These are phyloP conservation scores for Nothobranchius furzeri DNA, from an alignment of 2,113 vertebrate genomes.

Conservation along the genomic window DNA sequence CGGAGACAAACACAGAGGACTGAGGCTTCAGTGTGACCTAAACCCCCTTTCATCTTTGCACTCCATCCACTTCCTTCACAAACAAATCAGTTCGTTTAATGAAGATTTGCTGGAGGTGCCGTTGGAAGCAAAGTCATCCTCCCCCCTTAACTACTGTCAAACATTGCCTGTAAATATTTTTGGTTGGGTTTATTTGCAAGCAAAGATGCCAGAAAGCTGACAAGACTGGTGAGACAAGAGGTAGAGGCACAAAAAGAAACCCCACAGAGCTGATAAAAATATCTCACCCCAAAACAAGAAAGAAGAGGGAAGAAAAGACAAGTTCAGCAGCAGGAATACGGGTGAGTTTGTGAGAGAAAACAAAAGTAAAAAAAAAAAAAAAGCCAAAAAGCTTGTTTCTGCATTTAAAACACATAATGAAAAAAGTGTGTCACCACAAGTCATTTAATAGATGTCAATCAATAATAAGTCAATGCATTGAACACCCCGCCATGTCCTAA, in stretches of 20 bases:
- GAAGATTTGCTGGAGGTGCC: not conserved
- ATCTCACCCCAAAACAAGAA: constrained; percentile 54
- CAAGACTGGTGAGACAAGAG: constrained; percentile 33
- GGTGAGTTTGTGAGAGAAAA: constrained; percentile 50
- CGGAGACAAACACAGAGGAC: constrained; percentile 65
- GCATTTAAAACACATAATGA: not conserved
- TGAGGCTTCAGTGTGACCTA: constrained; percentile 65
- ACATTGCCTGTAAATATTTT: constrained; percentile 36
- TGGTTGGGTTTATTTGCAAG: constrained; percentile 37
- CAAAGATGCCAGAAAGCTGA: constrained; percentile 46
- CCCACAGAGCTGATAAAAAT: constrained; percentile 65
- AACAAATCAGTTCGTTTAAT: constrained; percentile 1
- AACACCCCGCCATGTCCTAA: not conserved
- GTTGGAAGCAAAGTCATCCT: not conserved
- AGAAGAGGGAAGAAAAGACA: constrained; percentile 25
- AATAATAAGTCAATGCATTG: not conserved
- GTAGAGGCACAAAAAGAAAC: constrained; percentile 49
- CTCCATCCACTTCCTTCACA: constrained; percentile 55
- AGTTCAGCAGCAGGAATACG: constrained; percentile 43
- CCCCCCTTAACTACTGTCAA: constrained; percentile 6
- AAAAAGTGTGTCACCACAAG: no score
- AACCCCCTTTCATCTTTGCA: constrained; percentile 59
- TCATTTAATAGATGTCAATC: not conserved
- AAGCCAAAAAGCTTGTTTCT: constrained; percentile 11
- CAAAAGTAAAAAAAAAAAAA: constrained; percentile 31